phyloP scores from a whole-genome alignment of 1,140 invertebrate genomes.

The Manduca sexta region DNA sequence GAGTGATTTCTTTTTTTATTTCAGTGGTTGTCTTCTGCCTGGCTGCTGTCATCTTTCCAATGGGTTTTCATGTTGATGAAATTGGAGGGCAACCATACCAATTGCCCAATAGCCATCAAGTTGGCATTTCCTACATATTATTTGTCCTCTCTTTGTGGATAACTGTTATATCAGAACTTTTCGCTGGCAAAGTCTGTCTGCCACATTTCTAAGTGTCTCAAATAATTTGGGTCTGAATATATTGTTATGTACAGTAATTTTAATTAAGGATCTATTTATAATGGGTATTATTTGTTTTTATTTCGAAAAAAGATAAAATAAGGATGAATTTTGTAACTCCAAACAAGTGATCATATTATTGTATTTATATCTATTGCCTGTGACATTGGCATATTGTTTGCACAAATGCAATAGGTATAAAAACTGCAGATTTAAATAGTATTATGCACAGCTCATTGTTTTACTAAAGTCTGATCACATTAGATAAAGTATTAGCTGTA shows the following conservation, averaged over 20 bases:
- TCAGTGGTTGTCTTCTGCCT: conserved; percentile 96
- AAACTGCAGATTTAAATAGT: too few species aligned
- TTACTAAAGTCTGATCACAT: too few species aligned
- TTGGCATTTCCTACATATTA: conserved; percentile 95
- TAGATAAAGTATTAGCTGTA: too few species aligned
- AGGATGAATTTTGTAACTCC: too few species aligned
- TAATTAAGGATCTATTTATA: not conserved
- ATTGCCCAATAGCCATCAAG: conserved; percentile 95
- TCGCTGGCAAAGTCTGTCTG: conserved; percentile 97
- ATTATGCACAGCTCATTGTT: too few species aligned
- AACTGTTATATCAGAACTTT: conserved; percentile 95
- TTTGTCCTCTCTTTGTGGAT: conserved; percentile 97
- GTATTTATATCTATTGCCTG: not conserved
- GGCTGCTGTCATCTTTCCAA: conserved; percentile 96
- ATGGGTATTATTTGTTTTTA: too few species aligned
- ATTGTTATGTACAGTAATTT: not conserved
- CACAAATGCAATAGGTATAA: too few species aligned
- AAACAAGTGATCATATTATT: not conserved
- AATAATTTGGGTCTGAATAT: not conserved
- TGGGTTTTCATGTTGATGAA: conserved; percentile 96
- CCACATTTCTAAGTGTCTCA: conserved; percentile 86
- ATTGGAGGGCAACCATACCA: conserved; percentile 97
- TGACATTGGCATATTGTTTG: too few species aligned
- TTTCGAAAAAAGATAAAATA: too few species aligned
- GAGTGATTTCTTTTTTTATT: conserved; percentile 33